A percentile compares a stretch with the other conserved stretches of the same genome.
Conservation (phyloP, 2,888 invertebrate species). For the Mellilla xanthometata region DNA sequence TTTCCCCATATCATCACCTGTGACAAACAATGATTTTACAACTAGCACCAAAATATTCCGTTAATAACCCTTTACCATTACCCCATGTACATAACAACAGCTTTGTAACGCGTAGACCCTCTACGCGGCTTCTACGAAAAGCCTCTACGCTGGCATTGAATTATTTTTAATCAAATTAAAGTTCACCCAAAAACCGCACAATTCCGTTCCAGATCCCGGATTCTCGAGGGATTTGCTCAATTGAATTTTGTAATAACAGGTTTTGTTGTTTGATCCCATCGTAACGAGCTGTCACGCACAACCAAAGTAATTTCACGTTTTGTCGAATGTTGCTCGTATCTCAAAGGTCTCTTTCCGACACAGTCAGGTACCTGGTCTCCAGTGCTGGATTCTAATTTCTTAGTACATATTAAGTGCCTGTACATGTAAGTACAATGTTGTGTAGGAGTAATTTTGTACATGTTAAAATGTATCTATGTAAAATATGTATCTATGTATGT, state of each 20-base stretch:
- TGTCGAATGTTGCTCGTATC: slow-evolving; percentile 22
- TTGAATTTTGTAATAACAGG: slow-evolving; percentile 24
- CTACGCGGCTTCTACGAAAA: slow-evolving; percentile 1
- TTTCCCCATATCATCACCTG: too few species aligned
- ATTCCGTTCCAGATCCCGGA: slow-evolving; percentile 11
- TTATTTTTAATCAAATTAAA: slow-evolving; percentile 26
- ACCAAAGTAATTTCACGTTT: slow-evolving; percentile 42
- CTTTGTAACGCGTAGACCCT: not conserved
- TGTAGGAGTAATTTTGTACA: too few species aligned
- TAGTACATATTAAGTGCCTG: too few species aligned
- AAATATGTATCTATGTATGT: too few species aligned
- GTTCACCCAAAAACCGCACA: slow-evolving; percentile 16
- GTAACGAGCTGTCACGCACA: slow-evolving; percentile 43
- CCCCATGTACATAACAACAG: too few species aligned
- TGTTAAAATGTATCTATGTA: too few species aligned
- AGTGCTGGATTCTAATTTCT: slow-evolving; percentile 8
- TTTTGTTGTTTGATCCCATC: slow-evolving; percentile 32
- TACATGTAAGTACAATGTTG: too few species aligned
- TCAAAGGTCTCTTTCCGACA: slow-evolving; percentile 29
- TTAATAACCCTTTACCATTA: too few species aligned
- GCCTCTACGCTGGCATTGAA: slow-evolving; percentile 4
- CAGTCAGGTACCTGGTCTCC: slow-evolving; percentile 20
- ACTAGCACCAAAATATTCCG: too few species aligned
- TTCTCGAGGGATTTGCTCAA: slow-evolving; percentile 22
- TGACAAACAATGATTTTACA: too few species aligned